Conservation (phyloP, 1,140 invertebrate genomes). For the Euura saliciscinereae region DNA sequence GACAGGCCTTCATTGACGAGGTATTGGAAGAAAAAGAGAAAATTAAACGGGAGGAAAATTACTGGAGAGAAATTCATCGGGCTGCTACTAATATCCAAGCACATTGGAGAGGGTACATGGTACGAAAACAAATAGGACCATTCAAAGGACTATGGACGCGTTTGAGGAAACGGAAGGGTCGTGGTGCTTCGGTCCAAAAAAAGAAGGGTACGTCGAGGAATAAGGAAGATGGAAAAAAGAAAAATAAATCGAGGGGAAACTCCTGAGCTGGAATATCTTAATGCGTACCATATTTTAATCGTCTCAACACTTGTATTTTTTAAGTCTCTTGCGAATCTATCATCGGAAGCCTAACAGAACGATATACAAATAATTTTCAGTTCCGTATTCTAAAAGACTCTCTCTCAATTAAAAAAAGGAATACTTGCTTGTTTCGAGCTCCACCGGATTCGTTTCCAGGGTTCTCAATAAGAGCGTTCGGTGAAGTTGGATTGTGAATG, state of each 20-base stretch:
- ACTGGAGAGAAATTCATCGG: constrained; percentile 27
- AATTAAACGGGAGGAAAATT: constrained; percentile 27
- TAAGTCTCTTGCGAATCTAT: too few species aligned
- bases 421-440: too few species aligned
- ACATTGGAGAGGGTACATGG: constrained; percentile 46
- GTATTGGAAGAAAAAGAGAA: constrained; percentile 26
- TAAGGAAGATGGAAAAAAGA: constrained; percentile 25
- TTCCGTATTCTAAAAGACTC: too few species aligned
- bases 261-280: neutral
- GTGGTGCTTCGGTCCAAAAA: constrained; percentile 11
- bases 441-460: too few species aligned
- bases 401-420: too few species aligned
- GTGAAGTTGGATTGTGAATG: too few species aligned
- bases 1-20: constrained; percentile 36
- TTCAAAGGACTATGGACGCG: constrained; percentile 27
- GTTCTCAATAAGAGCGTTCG: too few species aligned
- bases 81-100: constrained; percentile 45
- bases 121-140: constrained; percentile 38
- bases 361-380: too few species aligned
- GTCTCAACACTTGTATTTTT: too few species aligned
- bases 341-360: too few species aligned
- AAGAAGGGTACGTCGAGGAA: constrained; percentile 21
- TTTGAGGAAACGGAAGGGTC: constrained; percentile 18
- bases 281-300: too few species aligned
- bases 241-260: constrained; percentile 21